Evolutionary conservation across 2,888 invertebrate species (phyloP).

Genomic region (Ophraella communa): DNA sequence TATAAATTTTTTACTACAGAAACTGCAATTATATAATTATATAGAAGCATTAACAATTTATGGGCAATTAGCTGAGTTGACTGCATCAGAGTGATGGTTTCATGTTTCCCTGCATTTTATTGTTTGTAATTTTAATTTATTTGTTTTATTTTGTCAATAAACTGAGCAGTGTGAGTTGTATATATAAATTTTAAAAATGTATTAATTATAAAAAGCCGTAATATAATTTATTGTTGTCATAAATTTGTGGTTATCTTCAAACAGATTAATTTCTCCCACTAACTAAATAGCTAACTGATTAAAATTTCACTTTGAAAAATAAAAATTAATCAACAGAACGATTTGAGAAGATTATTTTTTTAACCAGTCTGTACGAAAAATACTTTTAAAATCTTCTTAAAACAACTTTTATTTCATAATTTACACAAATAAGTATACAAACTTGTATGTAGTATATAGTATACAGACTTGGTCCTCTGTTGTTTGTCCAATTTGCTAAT

Average conservation of each 20-base stretch:
- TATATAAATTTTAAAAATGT: neutral
- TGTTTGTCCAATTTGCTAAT: too few species aligned
- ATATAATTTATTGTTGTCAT: neutral
- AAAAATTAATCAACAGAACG: too few species aligned
- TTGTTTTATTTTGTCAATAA: neutral
- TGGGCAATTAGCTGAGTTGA: neutral
- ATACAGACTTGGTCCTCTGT: too few species aligned
- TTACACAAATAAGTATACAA: too few species aligned
- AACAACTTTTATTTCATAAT: too few species aligned
- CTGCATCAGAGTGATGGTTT: neutral
- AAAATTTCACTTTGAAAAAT: neutral
- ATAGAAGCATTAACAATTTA: neutral
- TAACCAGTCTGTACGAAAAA: too few species aligned
- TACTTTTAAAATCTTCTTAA: too few species aligned
- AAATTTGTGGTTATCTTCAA: neutral
- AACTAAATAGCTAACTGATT: too few species aligned
- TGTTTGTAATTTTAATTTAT: neutral
- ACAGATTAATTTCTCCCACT: neutral
- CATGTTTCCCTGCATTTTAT: neutral
- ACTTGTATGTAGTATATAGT: too few species aligned
- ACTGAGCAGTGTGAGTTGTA: neutral
- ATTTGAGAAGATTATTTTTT: too few species aligned
- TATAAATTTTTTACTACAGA: neutral
- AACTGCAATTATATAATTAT: neutral
- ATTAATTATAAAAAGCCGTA: neutral